Conservation (phyloP, 2,113 vertebrate genomes). For the Mastomys coucha region DNA sequence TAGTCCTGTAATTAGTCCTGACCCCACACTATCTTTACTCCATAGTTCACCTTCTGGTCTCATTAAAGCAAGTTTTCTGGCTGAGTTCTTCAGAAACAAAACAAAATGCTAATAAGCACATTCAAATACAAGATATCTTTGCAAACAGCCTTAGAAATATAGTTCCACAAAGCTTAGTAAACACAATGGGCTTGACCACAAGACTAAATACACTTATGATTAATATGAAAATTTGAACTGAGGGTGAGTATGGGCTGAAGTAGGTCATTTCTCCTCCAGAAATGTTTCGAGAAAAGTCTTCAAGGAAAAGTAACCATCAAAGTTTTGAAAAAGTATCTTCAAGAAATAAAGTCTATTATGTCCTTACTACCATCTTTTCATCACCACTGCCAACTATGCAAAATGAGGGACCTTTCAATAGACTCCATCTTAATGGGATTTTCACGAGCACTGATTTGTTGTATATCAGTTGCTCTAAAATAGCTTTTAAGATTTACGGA, state of each 20-base stretch:
- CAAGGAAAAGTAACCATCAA: neutral
- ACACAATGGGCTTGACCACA: neutral
- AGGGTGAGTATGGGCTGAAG: neutral
- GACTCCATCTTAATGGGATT: neutral
- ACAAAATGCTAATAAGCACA: neutral
- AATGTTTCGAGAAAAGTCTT: neutral
- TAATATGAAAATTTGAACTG: neutral
- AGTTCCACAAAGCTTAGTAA: neutral
- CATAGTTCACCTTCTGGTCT: neutral
- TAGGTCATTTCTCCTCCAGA: neutral
- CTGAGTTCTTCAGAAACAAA: neutral
- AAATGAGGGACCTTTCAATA: neutral
- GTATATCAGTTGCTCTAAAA: neutral
- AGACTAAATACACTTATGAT: neutral
- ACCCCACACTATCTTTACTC: neutral
- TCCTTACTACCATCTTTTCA: neutral
- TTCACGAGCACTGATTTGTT: neutral
- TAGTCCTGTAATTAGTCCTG: neutral
- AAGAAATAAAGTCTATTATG: constrained; percentile 11
- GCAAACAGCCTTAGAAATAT: neutral
- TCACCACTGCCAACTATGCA: neutral
- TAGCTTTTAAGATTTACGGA: neutral
- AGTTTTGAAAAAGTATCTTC: constrained; percentile 9
- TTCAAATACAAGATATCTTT: neutral
- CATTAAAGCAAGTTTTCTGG: neutral